Evolutionary conservation across 2,113 vertebrate genomes (phyloP).

Genomic region (Poicephalus meyeri): DNA sequence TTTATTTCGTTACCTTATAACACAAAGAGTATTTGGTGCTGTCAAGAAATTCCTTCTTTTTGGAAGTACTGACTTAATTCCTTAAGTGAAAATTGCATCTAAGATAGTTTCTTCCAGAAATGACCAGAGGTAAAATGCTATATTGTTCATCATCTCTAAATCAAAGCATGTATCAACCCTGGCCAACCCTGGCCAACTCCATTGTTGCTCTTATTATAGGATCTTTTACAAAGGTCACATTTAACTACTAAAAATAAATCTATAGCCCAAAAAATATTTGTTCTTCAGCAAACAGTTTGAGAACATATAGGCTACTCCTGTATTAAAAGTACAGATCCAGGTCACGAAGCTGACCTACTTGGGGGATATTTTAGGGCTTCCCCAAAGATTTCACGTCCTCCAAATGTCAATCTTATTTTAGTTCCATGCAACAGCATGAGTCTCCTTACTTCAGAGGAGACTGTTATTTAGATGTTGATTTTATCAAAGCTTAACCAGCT

Average conservation of each 20-base stretch:
- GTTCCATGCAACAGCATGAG: not conserved
- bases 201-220: not conserved
- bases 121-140: not conserved
- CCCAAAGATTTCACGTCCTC: conserved; percentile 50
- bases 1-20: not conserved
- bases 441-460: conserved; percentile 1
- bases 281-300: conserved; percentile 35
- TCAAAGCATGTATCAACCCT: not conserved
- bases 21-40: not conserved
- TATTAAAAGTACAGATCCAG: conserved; percentile 40
- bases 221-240: conserved; percentile 41
- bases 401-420: conserved; percentile 54
- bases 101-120: not conserved
- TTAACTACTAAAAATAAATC: conserved; percentile 51
- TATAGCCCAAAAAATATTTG: not conserved
- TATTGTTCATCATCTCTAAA: not conserved
- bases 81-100: not conserved
- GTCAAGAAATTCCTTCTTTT: not conserved
- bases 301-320: conserved; percentile 35
- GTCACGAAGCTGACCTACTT: conserved; percentile 58
- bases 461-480: conserved; percentile 7
- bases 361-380: conserved; percentile 63
- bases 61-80: not conserved
- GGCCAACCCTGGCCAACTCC: not conserved
- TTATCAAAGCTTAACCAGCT: conserved; percentile 6